Conservation (phyloP, 2,113 vertebrate species). For the Daboia siamensis region DNA sequence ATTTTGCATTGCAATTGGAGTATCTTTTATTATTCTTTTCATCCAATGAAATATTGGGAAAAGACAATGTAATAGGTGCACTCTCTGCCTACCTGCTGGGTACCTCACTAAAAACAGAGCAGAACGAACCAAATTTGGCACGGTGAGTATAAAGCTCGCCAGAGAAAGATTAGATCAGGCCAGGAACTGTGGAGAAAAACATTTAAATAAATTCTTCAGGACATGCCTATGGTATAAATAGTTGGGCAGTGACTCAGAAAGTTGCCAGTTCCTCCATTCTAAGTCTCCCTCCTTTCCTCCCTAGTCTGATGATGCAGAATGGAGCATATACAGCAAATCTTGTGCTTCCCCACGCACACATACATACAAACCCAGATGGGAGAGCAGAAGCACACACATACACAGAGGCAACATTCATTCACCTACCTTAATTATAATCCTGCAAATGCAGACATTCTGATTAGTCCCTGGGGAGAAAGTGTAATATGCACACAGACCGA, state of each 20-base stretch:
- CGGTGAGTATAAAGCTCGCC: not conserved
- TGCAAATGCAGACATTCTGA: not conserved
- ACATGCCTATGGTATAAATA: not conserved
- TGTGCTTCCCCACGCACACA: not conserved
- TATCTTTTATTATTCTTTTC: not conserved
- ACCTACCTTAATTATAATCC: not conserved
- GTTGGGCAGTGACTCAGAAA: not conserved
- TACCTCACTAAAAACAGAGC: not conserved
- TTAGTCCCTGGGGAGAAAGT: not conserved
- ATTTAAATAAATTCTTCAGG: not conserved
- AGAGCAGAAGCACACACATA: not conserved
- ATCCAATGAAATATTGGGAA: not conserved
- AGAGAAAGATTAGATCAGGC: not conserved
- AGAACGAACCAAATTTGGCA: not conserved
- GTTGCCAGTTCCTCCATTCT: not conserved
- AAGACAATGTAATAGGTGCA: not conserved
- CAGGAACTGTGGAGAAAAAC: not conserved
- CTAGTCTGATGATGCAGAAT: not conserved
- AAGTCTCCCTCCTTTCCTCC: not conserved
- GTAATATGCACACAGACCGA: not conserved
- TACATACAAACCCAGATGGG: not conserved
- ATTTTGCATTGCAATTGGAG: not conserved
- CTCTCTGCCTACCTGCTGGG: not conserved
- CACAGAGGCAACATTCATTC: not conserved
- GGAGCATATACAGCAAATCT: not conserved